Base-by-base conservation (phyloP, 1,140 invertebrate genomes). In the Matsumurasca onukii region DNA sequence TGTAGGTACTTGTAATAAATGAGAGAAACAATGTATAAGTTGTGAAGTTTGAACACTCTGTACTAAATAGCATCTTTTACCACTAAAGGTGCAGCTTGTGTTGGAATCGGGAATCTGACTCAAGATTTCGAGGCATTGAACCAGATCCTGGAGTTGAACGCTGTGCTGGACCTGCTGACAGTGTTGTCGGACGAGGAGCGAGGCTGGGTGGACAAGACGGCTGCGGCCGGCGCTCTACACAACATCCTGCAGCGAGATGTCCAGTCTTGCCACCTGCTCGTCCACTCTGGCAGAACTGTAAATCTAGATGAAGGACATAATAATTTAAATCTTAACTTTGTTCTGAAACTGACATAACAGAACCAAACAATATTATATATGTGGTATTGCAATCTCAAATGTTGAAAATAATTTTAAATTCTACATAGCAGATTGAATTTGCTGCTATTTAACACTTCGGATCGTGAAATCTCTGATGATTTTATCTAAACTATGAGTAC, bases 211-310 rank as follows among this genome's bases (percentile, higher is more conserved):
- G 1, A 31, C 12, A n/a, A 39, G 25, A 29, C 25, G 2, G 62
- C 31, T 1, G 62, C 62, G 9, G 12, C 31, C 22, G 2, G 12
- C 1, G 12, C 39, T 5, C 31, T 65, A 3, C 48, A 12, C 17
- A 39, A 65, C 24, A 65, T 65, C n/a, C 12, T 65, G 27, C 29
- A 65, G 22, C 2, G 62, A 2, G 62, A 65, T 25, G 3, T 17
- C 2, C 24, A 65, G 13, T 3, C 31, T 25, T 65, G 62, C 24
- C 9, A 17, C 48, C 2, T 55, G 5, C 3, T 55, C 22, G 51
- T 55, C 9, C 5, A 55, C 5, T 55, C 17, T 55, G 17, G 20
- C 3, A 55, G 5, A 17, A 20, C n/a, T n/a, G n/a, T n/a, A n/a
- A n/a, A n/a, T n/a, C n/a, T n/a, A n/a, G n/a, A n/a, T 45, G 12